Evolutionary conservation across 92 coral and sea anemone genomes (phyloP), one percentile per base, ranked within the genome.

Genomic region (Epizoanthus illoricatus): DNA sequence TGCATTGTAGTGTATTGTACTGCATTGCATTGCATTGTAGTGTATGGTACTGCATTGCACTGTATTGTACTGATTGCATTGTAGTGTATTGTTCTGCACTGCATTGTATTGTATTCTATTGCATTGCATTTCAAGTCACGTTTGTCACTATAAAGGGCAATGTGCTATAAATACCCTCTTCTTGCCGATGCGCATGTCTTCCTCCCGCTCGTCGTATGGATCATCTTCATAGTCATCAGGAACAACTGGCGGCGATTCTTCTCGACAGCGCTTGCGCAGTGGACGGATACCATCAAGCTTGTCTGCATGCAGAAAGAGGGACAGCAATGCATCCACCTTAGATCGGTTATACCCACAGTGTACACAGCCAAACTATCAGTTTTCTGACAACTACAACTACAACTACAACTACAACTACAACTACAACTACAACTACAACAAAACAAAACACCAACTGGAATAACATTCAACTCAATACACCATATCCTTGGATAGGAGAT

Each of bases 131-230:
- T 7, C 18, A 79, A 52, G 10, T 2, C 56, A 52, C 11, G 56
- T 52, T 52, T 52, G 56, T 52, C 56, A 52, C 56, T 52, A 52
- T 6, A 52, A 52, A 52, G 56, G 12, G 6, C 72, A 45, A 12
- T 12, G 11, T 7, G 60, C 41, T 15, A 65, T 39, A 28, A 93
- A 24, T 72, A 97, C 99, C 93, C 99, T 79, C 76, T 97, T 97
- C 88, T 97, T 97, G 47, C 99, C 99, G 56, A 97, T 94, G 78
- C 99, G 88, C 99, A 97, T 97, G 90, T 97, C 99, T 80, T 97
- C 99, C 70, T 93, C 99, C 66, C 97, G 90, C 89, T 97, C 99
- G 61, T 97, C 99, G 63, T 97, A 97, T 5, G 99, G 99, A 67
- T 97, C 99, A 62, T 97, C 99, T 4, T 91, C 94, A 21, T 92